Percentiles rank a stretch among this genome's conserved stretches.
Conservation (phyloP, 2,113 vertebrate genomes). For the Spea bombifrons region DNA sequence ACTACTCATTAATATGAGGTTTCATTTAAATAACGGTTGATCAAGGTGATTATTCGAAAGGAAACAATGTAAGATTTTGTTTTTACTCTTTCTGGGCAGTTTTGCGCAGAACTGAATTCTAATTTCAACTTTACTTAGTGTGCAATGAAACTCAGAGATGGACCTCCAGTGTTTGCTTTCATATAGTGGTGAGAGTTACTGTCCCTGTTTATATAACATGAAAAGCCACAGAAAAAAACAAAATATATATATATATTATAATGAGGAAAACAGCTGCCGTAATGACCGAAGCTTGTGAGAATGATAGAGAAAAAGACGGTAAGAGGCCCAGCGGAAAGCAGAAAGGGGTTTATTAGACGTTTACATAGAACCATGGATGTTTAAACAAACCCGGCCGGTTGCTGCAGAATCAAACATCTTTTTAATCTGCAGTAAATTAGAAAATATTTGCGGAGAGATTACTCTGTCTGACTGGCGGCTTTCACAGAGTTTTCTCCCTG, state of each 20-base stretch:
- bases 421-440: conserved; percentile 2
- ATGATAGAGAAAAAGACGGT: neutral
- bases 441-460: conserved; percentile 18
- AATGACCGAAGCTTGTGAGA: neutral
- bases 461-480: conserved; percentile 21
- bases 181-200: neutral
- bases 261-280: neutral
- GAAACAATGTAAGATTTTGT: no score
- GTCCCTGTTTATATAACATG: neutral
- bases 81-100: no score
- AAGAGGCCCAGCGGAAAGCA: neutral
- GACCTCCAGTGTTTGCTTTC: neutral
- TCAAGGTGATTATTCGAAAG: no score
- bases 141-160: neutral
- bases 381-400: neutral
- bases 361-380: neutral
- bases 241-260: neutral
- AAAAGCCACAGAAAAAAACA: neutral
- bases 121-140: no score
- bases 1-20: no score
- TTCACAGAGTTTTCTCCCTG: neutral
- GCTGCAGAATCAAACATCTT: neutral
- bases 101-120: no score
- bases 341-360: neutral
- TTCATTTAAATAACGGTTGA: no score